These are phyloP conservation scores for Pseudocheirus occidentalis DNA, from an alignment of 2,797 vertebrate genomes.

Conservation along the genomic window DNA sequence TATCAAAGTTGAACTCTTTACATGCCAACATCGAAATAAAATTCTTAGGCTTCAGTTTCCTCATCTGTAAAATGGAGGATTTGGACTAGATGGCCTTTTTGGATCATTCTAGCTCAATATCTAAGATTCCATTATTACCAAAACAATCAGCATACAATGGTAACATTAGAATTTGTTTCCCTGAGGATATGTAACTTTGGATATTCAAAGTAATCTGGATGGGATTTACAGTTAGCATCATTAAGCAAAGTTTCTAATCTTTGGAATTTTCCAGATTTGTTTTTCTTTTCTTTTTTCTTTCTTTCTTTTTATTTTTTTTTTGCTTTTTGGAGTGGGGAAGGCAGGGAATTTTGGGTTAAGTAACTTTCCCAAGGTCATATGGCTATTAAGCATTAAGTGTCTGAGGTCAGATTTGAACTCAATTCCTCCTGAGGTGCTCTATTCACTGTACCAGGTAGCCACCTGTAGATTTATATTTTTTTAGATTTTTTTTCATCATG, in stretches of 20 bases:
- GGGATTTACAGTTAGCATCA: slow-evolving; percentile 40
- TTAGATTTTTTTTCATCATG: neutral
- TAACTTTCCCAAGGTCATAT: no score
- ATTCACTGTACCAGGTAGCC: no score
- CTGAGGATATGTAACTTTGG: neutral
- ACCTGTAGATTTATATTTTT: slow-evolving; percentile 32
- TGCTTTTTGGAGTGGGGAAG: no score
- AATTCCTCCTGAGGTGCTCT: no score
- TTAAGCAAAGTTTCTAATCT: slow-evolving; percentile 51
- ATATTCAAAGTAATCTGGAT: slow-evolving; percentile 53
- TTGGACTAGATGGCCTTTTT: neutral
- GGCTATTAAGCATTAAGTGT: no score
- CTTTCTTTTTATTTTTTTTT: no score
- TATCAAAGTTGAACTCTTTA: no score
- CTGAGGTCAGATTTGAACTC: no score
- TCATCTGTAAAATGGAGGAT: no score
- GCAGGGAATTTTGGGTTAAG: no score
- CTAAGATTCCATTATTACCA: neutral
- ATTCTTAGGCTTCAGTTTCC: neutral
- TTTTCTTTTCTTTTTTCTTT: no score
- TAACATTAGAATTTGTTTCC: neutral
- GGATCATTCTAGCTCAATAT: neutral
- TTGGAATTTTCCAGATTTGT: slow-evolving; percentile 69
- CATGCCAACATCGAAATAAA: no score
- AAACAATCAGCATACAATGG: neutral